Evolutionary conservation across 2,113 vertebrate species (phyloP), one percentile per base, ranked within the genome.

Genomic region (Nerophis ophidion): DNA sequence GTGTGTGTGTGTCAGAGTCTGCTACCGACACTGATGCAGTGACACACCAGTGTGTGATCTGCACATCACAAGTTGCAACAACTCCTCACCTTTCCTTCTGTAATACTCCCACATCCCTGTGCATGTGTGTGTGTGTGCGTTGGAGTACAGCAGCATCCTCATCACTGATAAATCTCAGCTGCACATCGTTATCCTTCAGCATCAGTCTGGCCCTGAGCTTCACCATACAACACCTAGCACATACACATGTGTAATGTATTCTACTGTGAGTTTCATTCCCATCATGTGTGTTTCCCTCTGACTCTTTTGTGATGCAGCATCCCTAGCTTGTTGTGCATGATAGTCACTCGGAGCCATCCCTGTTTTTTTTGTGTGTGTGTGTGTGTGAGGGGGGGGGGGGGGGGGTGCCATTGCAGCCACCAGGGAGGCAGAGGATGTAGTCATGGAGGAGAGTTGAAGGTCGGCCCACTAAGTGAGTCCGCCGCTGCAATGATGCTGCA

Each of bases 371-470:
- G 10, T 48, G 47, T 56, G 12, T 63, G 57, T 72, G 68, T n/a
- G n/a, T n/a, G n/a, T n/a, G n/a, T n/a, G n/a, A n/a, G 75, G 56
- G 57, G 71, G 66, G 75, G 56, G 65, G 51, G 59, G 52, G 42
- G 78, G 60, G 51, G 79, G 36, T 70, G 72, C 72, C 75, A 82
- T 74, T 68, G 69, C 72, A 79, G 67, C 63, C 44, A 17, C 76
- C 53, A 33, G 81, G 81, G 87, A 11, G 52, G 52, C 33, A 87
- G 72, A 68, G 64, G 79, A 80, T 83, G 79, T 48, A 57, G 75
- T 81, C 77, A 65, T 69, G 80, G 85, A 72, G 68, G 75, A 53
- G 81, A 87, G 83, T 84, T 88, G 83, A 89, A 90, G 89, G 89
- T 89, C 81, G 75, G 71, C 63, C 63, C 79, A 63, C 72, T 71